Percentiles rank a stretch among this genome's conserved stretches.
Conservation (phyloP, 1,140 invertebrate species). For the Ladona fulva region DNA sequence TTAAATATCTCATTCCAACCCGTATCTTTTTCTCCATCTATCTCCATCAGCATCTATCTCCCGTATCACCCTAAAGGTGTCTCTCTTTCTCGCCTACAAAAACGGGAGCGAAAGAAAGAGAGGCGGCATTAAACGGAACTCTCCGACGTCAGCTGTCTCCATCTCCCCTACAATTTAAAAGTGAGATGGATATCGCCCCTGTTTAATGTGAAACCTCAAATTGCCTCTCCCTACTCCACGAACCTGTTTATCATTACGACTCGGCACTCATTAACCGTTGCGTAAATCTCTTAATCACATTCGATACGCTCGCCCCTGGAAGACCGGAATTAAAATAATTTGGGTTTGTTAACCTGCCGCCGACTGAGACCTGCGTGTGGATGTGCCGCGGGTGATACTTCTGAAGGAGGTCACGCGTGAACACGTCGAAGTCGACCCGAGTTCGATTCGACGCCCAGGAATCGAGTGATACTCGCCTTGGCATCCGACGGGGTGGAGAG, state of each 20-base stretch:
- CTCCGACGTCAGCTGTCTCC: not conserved
- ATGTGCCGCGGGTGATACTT: too few relatives aligned
- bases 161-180: not conserved
- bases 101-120: too few relatives aligned
- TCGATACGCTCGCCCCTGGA: not conserved
- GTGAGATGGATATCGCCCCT: not conserved
- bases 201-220: slow-evolving; percentile 1
- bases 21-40: not conserved
- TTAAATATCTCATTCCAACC: too few relatives aligned
- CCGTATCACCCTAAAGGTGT: not conserved
- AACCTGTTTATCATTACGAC: not conserved
- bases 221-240: not conserved
- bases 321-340: too few relatives aligned
- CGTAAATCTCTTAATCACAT: slow-evolving; percentile 7
- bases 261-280: not conserved
- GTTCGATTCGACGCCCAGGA: too few relatives aligned
- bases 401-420: too few relatives aligned
- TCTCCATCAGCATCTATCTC: not conserved
- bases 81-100: not conserved
- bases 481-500: too few relatives aligned
- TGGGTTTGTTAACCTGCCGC: too few relatives aligned
- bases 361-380: too few relatives aligned
- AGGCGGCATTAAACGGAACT: not conserved
- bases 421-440: too few relatives aligned
- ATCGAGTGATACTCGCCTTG: too few relatives aligned